Conservation (phyloP, 2,797 vertebrate genomes). For the Rhynchotus rufescens region DNA sequence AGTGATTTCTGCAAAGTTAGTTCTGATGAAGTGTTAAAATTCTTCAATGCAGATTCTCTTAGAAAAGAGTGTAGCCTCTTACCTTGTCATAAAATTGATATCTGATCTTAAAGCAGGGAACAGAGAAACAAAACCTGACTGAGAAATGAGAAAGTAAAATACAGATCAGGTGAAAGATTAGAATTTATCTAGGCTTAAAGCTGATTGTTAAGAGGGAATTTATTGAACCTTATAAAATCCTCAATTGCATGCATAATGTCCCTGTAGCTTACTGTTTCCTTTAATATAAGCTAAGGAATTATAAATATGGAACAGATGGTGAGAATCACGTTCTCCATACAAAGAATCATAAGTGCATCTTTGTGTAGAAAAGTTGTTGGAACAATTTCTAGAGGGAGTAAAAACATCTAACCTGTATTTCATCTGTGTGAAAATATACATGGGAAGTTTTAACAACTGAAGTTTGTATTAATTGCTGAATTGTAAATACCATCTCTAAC, state of each 20-base stretch:
- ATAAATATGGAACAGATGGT: slow-evolving; percentile 74
- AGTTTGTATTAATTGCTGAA: slow-evolving; percentile 6
- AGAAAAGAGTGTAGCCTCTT: slow-evolving; percentile 1
- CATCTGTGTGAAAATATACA: neutral
- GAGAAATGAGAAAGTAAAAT: slow-evolving; percentile 32
- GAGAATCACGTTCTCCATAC: slow-evolving; percentile 58
- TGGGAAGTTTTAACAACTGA: neutral
- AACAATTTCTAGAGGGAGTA: neutral
- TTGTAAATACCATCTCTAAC: neutral
- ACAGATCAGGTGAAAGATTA: slow-evolving; percentile 36
- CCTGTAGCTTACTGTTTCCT: slow-evolving; percentile 68
- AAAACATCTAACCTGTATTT: slow-evolving; percentile 1
- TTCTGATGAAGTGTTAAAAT: neutral
- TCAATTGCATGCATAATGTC: slow-evolving; percentile 63
- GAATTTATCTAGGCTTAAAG: slow-evolving; percentile 43
- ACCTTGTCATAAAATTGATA: slow-evolving; percentile 33
- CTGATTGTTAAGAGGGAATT: slow-evolving; percentile 62
- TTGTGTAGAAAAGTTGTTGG: neutral
- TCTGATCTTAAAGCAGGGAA: slow-evolving; percentile 28
- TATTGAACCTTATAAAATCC: slow-evolving; percentile 70
- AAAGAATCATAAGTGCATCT: slow-evolving; percentile 11
- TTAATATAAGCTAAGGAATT: slow-evolving; percentile 66
- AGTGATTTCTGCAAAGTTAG: neutral
- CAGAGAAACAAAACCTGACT: slow-evolving; percentile 7
- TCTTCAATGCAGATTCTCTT: neutral